Evolutionary conservation across 2,113 vertebrate species (phyloP).

Genomic region (Sylvietta virens): DNA sequence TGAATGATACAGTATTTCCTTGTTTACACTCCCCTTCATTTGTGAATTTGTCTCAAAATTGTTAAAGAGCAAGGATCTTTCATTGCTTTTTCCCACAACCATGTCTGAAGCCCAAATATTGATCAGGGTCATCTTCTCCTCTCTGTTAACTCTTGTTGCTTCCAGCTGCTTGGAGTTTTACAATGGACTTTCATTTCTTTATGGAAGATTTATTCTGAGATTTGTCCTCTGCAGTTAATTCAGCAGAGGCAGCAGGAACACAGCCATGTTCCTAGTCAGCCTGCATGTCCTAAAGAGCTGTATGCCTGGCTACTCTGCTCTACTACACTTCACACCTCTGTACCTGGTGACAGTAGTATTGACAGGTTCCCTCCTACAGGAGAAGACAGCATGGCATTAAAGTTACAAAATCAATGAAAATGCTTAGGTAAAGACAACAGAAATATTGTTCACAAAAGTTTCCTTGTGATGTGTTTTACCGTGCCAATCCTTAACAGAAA

Average conservation of each 20-base stretch:
- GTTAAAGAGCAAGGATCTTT: background rate
- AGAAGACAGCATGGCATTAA: background rate
- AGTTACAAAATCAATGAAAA: background rate
- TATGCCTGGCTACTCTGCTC: background rate
- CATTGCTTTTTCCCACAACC: background rate
- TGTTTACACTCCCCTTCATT: fast-evolving
- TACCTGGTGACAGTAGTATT: background rate
- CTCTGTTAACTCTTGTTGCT: background rate
- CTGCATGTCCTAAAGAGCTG: background rate
- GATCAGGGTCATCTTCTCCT: background rate
- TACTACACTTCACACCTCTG: background rate
- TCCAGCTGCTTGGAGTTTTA: background rate
- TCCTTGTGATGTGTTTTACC: background rate
- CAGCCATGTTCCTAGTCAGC: background rate
- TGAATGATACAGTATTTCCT: constrained; percentile 11
- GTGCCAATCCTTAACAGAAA: background rate
- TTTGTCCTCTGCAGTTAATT: background rate
- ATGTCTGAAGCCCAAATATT: background rate
- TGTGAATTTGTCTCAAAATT: background rate
- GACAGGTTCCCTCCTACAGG: background rate
- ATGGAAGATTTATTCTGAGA: background rate
- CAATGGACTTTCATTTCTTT: background rate
- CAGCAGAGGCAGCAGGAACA: background rate
- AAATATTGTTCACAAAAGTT: background rate
- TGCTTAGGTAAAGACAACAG: background rate